These are phyloP conservation scores for Perca flavescens DNA, from an alignment of 2,113 vertebrate genomes.

Conservation along the genomic window DNA sequence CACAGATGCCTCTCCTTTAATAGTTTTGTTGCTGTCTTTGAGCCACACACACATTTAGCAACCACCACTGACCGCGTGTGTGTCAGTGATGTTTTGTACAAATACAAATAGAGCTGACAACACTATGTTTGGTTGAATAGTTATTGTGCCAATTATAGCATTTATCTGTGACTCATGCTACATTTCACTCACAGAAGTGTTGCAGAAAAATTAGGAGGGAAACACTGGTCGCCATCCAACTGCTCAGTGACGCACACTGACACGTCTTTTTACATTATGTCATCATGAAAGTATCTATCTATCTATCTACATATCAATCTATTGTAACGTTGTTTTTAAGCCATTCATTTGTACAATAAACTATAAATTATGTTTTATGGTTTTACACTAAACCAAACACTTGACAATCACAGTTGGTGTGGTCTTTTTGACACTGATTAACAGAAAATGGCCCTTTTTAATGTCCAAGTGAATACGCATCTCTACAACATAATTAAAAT, in stretches of 20 bases:
- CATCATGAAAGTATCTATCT: conserved; percentile 22
- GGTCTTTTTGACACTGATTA: background rate
- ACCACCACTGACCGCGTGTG: background rate
- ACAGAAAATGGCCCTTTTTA: background rate
- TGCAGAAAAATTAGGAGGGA: conserved; percentile 18
- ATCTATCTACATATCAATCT: background rate
- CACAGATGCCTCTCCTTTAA: conserved; percentile 40
- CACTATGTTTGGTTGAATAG: background rate
- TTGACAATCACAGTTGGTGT: background rate
- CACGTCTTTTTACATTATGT: conserved; percentile 55
- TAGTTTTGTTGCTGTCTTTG: conserved; percentile 20
- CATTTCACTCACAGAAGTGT: background rate
- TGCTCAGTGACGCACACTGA: conserved; percentile 46
- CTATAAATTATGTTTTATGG: background rate
- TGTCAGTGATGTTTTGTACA: conserved; percentile 8
- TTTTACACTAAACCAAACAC: background rate
- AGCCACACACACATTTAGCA: background rate
- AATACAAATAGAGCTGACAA: conserved; percentile 10
- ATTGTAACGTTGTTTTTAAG: background rate
- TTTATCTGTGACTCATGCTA: conserved; percentile 47
- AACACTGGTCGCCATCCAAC: conserved; percentile 15
- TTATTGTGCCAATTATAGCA: conserved; percentile 30
- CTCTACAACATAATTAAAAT: background rate
- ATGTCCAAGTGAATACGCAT: background rate
- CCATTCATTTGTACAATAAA: background rate